phyloP scores from a whole-genome alignment of 2,113 vertebrate genomes.

The Caranx ignobilis region DNA sequence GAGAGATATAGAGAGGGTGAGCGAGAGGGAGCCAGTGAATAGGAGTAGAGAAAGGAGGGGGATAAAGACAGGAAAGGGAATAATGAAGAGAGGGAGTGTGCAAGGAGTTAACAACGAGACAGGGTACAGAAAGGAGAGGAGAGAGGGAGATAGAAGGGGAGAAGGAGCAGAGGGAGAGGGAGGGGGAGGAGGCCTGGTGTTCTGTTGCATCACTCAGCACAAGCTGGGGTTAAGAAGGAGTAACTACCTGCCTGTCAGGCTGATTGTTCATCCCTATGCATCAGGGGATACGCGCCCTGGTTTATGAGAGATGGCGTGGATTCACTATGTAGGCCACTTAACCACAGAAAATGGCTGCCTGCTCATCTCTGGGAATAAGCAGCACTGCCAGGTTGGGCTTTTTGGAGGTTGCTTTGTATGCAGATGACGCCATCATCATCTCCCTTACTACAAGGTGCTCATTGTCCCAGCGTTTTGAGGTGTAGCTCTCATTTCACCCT shows the following conservation, averaged over 20 bases:
- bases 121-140: constrained; percentile 25
- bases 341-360: constrained; percentile 67
- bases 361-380: constrained; percentile 33
- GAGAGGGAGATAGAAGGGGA: constrained; percentile 1
- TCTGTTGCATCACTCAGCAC: constrained; percentile 76
- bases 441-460: constrained; percentile 18
- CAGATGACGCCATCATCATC: constrained; percentile 34
- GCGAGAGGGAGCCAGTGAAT: constrained; percentile 34
- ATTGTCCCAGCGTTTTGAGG: not conserved
- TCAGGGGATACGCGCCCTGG: constrained; percentile 73
- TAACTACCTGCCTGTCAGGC: constrained; percentile 84
- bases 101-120: constrained; percentile 7
- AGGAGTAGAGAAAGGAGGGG: constrained; percentile 22
- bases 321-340: constrained; percentile 73
- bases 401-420: constrained; percentile 44
- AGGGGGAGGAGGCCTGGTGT: constrained; percentile 49
- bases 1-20: constrained; percentile 27
- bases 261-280: constrained; percentile 82
- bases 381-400: constrained; percentile 25
- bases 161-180: not conserved
- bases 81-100: constrained; percentile 48
- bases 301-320: constrained; percentile 74
- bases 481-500: constrained; percentile 19
- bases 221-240: constrained; percentile 82
- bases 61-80: constrained; percentile 38